Base-by-base conservation (phyloP, 1,140 invertebrate species). In the Ganaspis sp. region DNA sequence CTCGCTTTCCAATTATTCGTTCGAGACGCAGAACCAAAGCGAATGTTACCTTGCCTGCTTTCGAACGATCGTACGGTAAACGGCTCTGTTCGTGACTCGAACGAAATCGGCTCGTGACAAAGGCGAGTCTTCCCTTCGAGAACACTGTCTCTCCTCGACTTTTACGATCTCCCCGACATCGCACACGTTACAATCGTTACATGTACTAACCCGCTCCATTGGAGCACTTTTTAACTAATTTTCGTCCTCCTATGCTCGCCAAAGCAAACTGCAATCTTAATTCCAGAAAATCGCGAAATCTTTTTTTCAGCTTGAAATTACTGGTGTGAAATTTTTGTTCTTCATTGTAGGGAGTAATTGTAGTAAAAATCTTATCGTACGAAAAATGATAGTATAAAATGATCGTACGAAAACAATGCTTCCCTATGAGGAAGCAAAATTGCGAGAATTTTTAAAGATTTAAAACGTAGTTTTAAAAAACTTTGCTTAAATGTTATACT, bases 1-100 rank as follows among this genome's bases (percentile, higher is more conserved):
- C 23, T 54, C 53, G 73, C 58, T 74, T 74, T 74, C 34, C 75
- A 72, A 64, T 76, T 72, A 76, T 72, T 40, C 75, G 70, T 72
- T 76, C 75, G 34, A 64, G 58, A 64, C 58, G 58, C 58, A 64
- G 26, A 64, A 64, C 58, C 58, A 64, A 64, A 64, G 58, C 58
- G 58, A 64, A 64, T 29, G 58, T 64, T 64, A 64, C 58, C 58
- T 72, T 54, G 75, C 19, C 23, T 58, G 70, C 42, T 49, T 72
- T 72, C 54, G 38, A 69, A 19, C 34, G 73, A 69, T 26, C 26
- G 58, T 64, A 64, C 58, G 58, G 58, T 64, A 64, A 64, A 64
- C 58, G 58, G 58, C 58, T 64, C 58, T 29, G 58, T 64, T 64
- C 58, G 58, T 64, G 58, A 64, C 58, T 64, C 21, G 58, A 64